Percentiles rank a stretch among this genome's conserved stretches.
These are phyloP conservation scores for Leptonema lineaticorne DNA, from an alignment of 1,140 invertebrate genomes.

Conservation along the genomic window DNA sequence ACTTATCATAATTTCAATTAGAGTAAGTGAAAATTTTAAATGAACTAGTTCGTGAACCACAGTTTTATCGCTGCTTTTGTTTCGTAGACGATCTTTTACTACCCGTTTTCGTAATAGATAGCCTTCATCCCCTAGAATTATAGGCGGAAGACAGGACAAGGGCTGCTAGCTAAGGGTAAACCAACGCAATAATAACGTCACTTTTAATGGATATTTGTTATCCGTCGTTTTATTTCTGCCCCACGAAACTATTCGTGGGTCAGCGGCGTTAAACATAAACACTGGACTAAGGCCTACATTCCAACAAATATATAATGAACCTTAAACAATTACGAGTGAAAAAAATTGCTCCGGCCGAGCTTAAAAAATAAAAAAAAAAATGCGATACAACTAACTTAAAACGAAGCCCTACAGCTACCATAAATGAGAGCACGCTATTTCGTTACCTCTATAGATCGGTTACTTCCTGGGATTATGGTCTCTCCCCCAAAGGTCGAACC, in stretches of 20 bases:
- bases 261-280: slow-evolving; percentile 15
- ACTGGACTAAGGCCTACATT: slow-evolving; percentile 2
- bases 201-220: slow-evolving; percentile 38
- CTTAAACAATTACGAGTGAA: neutral
- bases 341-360: neutral
- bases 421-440: slow-evolving; percentile 44
- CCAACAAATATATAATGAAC: neutral
- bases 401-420: too few species aligned
- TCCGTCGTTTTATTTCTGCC: slow-evolving; percentile 16
- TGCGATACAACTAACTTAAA: slow-evolving; percentile 38
- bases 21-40: too few species aligned
- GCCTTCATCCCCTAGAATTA: slow-evolving; percentile 29
- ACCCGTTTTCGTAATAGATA: slow-evolving; percentile 26
- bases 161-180: slow-evolving; percentile 27
- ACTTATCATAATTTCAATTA: too few species aligned
- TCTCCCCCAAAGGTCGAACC: slow-evolving; percentile 82
- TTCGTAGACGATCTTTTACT: slow-evolving; percentile 1
- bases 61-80: neutral
- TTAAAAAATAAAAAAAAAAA: slow-evolving; percentile 26
- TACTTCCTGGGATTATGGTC: slow-evolving; percentile 45
- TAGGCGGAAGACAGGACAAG: slow-evolving; percentile 27
- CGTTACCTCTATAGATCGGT: slow-evolving; percentile 45
- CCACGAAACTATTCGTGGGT: slow-evolving; percentile 14
- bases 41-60: neutral
- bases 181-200: slow-evolving; percentile 36